These are phyloP conservation scores for Macrosiphum euphorbiae DNA, from an alignment of 2,888 invertebrate species.

Conservation along the genomic window DNA sequence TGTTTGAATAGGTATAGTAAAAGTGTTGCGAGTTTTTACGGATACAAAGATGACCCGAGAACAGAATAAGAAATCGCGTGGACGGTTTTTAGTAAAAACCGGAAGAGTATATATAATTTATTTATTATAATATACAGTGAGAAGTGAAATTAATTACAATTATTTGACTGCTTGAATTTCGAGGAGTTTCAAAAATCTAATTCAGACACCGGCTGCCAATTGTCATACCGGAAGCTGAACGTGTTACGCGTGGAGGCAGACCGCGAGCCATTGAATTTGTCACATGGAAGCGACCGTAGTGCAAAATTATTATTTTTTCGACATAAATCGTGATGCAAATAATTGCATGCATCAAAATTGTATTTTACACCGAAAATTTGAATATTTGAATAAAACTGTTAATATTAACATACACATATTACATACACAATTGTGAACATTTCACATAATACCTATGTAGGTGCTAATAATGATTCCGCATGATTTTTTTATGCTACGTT, in stretches of 20 bases:
- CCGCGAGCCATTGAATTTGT: not conserved
- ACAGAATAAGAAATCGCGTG: not conserved
- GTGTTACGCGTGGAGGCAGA: not conserved
- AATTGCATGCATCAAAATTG: too few species aligned
- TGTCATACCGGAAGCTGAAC: not conserved
- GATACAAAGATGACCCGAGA: not conserved
- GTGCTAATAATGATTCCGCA: too few species aligned
- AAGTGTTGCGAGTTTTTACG: conserved; percentile 7
- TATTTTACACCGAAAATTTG: too few species aligned
- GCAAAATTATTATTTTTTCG: not conserved
- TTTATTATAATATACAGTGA: not conserved
- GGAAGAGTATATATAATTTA: not conserved
- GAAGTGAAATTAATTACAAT: not conserved
- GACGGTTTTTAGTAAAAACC: not conserved
- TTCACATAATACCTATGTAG: too few species aligned
- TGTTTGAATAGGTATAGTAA: not conserved
- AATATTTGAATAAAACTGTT: too few species aligned
- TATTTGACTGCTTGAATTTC: not conserved
- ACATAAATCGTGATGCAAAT: not conserved
- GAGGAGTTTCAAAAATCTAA: not conserved
- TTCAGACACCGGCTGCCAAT: not conserved
- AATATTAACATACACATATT: too few species aligned
- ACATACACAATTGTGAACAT: too few species aligned
- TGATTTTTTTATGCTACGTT: too few species aligned
- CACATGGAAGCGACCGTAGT: too few species aligned